Evolutionary conservation across 1,140 invertebrate species (phyloP).

Genomic region (Venustaconcha ellipsiformis): DNA sequence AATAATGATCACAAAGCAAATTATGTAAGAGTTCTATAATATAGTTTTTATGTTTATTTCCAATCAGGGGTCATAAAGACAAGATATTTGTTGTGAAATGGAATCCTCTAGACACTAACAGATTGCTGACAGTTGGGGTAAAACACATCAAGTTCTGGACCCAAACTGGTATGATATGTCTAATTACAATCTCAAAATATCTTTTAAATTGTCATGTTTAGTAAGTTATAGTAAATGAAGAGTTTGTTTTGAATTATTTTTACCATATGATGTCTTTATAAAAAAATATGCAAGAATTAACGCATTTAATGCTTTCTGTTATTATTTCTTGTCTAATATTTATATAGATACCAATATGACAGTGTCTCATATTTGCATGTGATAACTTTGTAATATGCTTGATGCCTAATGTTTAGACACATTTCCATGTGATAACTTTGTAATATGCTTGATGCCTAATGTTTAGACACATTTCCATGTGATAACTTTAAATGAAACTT

Average conservation of each 20-base stretch:
- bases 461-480: not conserved
- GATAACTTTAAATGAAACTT: not conserved
- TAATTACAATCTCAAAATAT: not conserved
- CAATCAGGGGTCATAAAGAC: slow-evolving; percentile 67
- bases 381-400: not conserved
- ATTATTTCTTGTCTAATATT: too few relatives aligned
- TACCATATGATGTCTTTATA: too few relatives aligned
- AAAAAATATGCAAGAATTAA: too few relatives aligned
- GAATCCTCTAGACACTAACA: slow-evolving; percentile 66
- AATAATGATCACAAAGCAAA: not conserved
- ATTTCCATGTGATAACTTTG: not conserved
- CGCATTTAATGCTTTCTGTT: too few relatives aligned
- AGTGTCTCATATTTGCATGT: too few relatives aligned
- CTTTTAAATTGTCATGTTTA: too few relatives aligned
- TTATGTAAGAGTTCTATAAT: not conserved
- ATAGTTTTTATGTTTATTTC: slow-evolving; percentile 13
- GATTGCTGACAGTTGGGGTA: slow-evolving; percentile 67
- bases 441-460: not conserved
- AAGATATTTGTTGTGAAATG: slow-evolving; percentile 70
- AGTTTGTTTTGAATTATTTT: too few relatives aligned
- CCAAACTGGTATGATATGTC: slow-evolving; percentile 60
- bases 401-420: not conserved
- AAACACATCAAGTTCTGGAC: slow-evolving; percentile 71
- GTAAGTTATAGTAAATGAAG: too few relatives aligned
- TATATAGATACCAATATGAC: too few relatives aligned